A percentile compares a stretch with the other conserved stretches of the same genome.
phyloP scores from a whole-genome alignment of 2,113 vertebrate species.

The Puntigrus tetrazona region DNA sequence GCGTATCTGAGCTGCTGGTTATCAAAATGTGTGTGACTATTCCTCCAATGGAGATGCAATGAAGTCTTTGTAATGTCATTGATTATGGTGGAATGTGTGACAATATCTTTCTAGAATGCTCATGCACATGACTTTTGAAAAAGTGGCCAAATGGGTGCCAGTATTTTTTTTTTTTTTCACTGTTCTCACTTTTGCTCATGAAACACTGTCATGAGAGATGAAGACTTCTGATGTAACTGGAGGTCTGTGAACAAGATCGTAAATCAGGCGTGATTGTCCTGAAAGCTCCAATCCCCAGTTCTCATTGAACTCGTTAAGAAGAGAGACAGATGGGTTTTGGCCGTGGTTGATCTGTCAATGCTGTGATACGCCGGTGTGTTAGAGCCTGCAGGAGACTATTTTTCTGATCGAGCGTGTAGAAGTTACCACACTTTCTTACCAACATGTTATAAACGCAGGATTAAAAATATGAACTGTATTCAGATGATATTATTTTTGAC shows the following conservation, averaged over 20 bases:
- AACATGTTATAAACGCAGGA: not conserved
- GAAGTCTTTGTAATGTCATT: not conserved
- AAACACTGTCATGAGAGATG: not conserved
- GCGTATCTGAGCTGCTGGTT: not conserved
- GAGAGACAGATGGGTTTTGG: conserved; percentile 20
- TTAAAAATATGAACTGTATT: not conserved
- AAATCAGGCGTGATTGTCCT: not conserved
- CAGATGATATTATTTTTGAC: too few relatives aligned
- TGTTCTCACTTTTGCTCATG: not conserved
- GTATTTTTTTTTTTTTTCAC: not conserved
- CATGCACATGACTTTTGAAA: not conserved
- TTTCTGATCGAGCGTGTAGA: not conserved
- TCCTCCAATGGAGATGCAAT: conserved; percentile 8
- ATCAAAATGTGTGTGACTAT: not conserved
- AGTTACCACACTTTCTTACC: not conserved
- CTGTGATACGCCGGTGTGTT: conserved; percentile 6
- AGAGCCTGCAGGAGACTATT: conserved; percentile 1
- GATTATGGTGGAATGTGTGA: not conserved
- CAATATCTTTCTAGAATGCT: not conserved
- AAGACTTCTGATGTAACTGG: not conserved
- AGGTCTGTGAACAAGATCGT: conserved; percentile 20
- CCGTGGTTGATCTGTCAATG: not conserved
- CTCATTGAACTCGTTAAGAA: conserved; percentile 29
- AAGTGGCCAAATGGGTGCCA: not conserved
- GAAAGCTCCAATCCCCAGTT: not conserved